Base-by-base conservation (phyloP, 2,113 vertebrate genomes). In the Nothocercus nigrocapillus region DNA sequence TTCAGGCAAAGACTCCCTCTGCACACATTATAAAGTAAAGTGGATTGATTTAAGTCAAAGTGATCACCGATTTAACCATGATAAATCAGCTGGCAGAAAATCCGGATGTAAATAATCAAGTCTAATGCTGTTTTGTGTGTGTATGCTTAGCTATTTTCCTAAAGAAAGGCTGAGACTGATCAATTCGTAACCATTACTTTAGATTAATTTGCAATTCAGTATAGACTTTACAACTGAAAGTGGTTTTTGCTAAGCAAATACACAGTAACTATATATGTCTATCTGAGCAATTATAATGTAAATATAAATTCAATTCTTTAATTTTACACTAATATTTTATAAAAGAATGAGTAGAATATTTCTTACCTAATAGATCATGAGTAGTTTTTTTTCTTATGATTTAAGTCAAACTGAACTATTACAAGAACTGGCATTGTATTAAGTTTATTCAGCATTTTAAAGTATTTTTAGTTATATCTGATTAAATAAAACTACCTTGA, bases 121-220 rank as follows among this genome's bases (percentile, higher is more conserved):
- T 11, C 42, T 20, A 66, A 34, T 58, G 59, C 9, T 76, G 88
- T 22, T 93, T 18, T 30, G 79, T 64, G 40, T 11, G 1, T 12
- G 45, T 7, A 25, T 40, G 64, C 40, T 32, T 3, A 40, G 75
- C 69, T 63, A 8, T 28, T 68, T 42, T 77, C 88, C 75, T 7
- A 47, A 53, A 67, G 70, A 78, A 68, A 77, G 56, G 80, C 69
- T 32, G 36, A 88, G 53, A 42, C 11, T 5, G 75, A 93, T 85
- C 75, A 82, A 88, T 88, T 78, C 53, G 17, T 53, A 28, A 45
- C 84, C 84, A 38, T 44, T 67, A 42, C 59, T 34, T 47, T 40
- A 62, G 74, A 93, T 72, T 88, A 63, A 77, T 88, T 73, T 85
- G 80, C 66, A 62, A 82, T 78, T 73, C 72, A 62, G 77, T 82